Base-by-base conservation (phyloP, 2,888 invertebrate species). In the Cosmia pyralina region DNA sequence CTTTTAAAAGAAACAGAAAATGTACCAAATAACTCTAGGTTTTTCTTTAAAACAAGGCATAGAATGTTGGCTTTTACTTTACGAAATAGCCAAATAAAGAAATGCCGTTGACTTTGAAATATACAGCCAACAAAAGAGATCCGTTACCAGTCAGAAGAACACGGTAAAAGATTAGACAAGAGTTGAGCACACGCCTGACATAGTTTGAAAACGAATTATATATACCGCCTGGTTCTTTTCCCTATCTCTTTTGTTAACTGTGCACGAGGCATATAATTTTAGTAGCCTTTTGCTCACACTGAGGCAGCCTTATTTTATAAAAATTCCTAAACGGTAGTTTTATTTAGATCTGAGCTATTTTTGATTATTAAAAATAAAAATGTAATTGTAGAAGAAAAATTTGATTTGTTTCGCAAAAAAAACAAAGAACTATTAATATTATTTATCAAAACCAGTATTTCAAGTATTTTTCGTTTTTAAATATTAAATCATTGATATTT, bases 311-410 rank as follows among this genome's bases (percentile, higher is more conserved):
- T 28, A 41, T 1, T 17, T 55, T 48, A n/a, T 22, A 66, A 65
- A 58, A 22, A 52, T 28, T 48, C 11, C 0, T 52, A 34, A 67
- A 68, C 0, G n/a, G 13, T 68, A 73, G 53, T 69, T 52, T 67
- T 52, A 57, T 50, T 57, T 73, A 74, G 82, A 79, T 81, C 77
- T 82, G 83, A 77, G 55, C 4, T 7, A 59, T 53, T 48, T 38
- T 68, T 19, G 13, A 64, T 34, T 7, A 48, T n/a, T 62, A n/a
- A 59, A 59, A 67, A 28, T 50, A 38, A 58, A 53, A 41, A 28
- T 52, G 15, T 60, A 17, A 53, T 55, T 58, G 4, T 59, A 55
- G 22, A 15, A 19, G 22, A n/a, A 67, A 13, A 52, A 15, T 0
- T 70, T 55, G 13, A 44, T 53, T 50, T 57, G 46, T 63, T 73